Evolutionary conservation across 2,888 invertebrate species (phyloP).

Genomic region (Eurois occulta): DNA sequence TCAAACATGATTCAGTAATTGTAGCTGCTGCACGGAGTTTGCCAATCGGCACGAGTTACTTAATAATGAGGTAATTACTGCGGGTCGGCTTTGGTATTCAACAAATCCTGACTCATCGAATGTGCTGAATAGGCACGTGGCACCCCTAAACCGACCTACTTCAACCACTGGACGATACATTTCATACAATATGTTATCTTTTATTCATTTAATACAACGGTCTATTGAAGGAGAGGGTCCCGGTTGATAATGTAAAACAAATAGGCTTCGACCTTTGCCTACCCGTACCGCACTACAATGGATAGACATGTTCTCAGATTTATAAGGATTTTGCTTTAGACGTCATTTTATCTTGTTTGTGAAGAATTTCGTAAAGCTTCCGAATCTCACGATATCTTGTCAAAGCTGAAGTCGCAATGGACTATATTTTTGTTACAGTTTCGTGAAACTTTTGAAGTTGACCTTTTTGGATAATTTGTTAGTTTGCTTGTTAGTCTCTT

Average conservation of each 20-base stretch:
- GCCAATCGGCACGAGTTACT: background rate
- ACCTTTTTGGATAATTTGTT: conserved; percentile 32
- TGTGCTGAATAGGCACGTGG: background rate
- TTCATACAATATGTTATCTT: conserved; percentile 48
- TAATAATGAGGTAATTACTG: background rate
- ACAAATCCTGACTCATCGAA: background rate
- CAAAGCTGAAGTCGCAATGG: conserved; percentile 5
- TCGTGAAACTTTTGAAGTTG: conserved; percentile 27
- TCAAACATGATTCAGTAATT: background rate
- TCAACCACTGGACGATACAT: conserved; percentile 8
- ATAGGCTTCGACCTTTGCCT: conserved; percentile 50
- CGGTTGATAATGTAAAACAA: conserved; percentile 67
- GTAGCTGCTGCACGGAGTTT: background rate
- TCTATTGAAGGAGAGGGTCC: conserved; percentile 39
- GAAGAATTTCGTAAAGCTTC: conserved; percentile 26
- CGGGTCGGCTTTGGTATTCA: background rate
- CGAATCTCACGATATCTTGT: conserved; percentile 11
- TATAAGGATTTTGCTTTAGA: conserved; percentile 21
- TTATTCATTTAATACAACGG: conserved; percentile 55
- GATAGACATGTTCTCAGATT: conserved; percentile 40
- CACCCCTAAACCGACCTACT: background rate
- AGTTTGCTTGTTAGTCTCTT: conserved; percentile 11
- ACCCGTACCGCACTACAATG: conserved; percentile 38
- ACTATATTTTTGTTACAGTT: conserved; percentile 19
- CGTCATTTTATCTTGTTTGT: conserved; percentile 37